Evolutionary conservation across 1,140 invertebrate species (phyloP).

Genomic region (Popillia japonica): DNA sequence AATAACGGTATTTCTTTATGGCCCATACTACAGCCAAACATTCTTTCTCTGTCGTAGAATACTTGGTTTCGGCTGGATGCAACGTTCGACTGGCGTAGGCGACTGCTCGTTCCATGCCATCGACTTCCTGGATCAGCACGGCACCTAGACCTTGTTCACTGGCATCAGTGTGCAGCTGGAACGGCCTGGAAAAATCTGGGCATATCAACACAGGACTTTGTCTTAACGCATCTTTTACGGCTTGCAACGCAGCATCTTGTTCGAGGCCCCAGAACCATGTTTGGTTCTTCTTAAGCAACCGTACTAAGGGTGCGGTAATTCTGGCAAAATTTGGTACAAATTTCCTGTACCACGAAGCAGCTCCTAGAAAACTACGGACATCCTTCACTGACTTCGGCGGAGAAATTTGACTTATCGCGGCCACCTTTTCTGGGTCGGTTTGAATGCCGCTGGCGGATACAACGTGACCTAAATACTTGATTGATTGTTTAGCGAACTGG

Average conservation of each 20-base stretch:
- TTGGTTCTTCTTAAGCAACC: slow-evolving; percentile 15
- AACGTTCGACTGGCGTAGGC: too few species aligned
- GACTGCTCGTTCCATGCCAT: too few species aligned
- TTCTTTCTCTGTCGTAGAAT: too few species aligned
- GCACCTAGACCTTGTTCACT: slow-evolving; percentile 43
- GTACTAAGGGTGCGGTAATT: too few species aligned
- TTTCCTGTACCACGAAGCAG: too few species aligned
- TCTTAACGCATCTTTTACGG: neutral
- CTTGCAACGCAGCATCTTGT: slow-evolving; percentile 9
- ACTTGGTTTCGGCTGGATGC: slow-evolving; percentile 58
- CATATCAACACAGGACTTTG: slow-evolving; percentile 25
- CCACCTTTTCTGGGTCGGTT: slow-evolving; percentile 57
- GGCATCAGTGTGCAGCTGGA: slow-evolving; percentile 48
- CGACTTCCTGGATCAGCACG: slow-evolving; percentile 44
- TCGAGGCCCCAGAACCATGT: slow-evolving; percentile 31
- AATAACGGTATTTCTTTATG: slow-evolving; percentile 57
- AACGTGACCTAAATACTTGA: too few species aligned
- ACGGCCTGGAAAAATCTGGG: slow-evolving; percentile 48
- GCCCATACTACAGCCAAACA: too few species aligned
- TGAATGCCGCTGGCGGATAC: too few species aligned
- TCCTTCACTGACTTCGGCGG: too few species aligned
- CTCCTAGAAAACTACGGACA: too few species aligned
- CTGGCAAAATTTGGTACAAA: too few species aligned
- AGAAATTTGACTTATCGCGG: slow-evolving; percentile 54
- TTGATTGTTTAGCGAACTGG: too few species aligned